Evolutionary conservation across 2,113 vertebrate species (phyloP).

Genomic region (Otus sunia): DNA sequence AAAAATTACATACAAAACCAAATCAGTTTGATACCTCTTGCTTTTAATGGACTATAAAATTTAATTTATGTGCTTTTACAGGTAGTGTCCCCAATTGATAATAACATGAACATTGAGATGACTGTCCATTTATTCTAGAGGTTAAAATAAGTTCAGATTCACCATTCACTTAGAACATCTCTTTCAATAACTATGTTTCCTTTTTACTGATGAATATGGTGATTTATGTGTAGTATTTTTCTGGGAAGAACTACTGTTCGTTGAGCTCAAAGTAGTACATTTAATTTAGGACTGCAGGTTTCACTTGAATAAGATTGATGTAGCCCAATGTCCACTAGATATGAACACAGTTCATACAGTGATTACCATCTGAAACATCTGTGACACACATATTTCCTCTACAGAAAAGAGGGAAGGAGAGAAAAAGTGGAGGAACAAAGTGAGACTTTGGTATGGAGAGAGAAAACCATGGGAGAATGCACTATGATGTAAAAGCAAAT

Average conservation of each 20-base stretch:
- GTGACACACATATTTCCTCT: not conserved
- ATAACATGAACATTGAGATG: not conserved
- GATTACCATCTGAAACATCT: not conserved
- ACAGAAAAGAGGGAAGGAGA: not conserved
- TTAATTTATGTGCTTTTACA: not conserved
- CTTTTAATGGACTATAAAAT: not conserved
- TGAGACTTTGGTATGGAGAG: not conserved
- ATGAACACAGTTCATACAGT: not conserved
- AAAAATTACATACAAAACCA: not conserved
- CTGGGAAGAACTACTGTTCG: not conserved
- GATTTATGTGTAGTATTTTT: slow-evolving; percentile 33
- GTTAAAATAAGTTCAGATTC: not conserved
- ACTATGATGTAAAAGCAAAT: not conserved
- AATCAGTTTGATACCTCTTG: not conserved
- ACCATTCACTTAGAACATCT: not conserved
- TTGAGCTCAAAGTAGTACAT: not conserved
- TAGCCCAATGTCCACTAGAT: not conserved
- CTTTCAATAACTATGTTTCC: not conserved
- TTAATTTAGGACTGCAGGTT: slow-evolving; percentile 17
- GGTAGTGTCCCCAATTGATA: not conserved
- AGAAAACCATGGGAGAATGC: not conserved
- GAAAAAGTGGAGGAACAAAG: not conserved
- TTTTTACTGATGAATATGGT: slow-evolving; percentile 11
- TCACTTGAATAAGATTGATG: slow-evolving; percentile 29
- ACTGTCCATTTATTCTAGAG: not conserved